Evolutionary conservation across 2,888 invertebrate genomes (phyloP).

Genomic region (Hirtodrosophila cameraria): DNA sequence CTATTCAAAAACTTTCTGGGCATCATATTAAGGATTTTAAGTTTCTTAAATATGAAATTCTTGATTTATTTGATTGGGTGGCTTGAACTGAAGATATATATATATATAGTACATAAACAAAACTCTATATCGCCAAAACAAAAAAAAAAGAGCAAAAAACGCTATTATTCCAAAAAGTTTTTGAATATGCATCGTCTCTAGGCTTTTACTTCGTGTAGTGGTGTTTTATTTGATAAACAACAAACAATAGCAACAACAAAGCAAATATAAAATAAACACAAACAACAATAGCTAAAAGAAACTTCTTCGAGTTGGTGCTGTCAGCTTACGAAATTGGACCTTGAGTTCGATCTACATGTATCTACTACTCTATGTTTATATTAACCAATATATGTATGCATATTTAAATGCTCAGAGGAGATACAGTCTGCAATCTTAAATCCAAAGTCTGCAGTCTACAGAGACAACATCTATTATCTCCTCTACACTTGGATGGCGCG

Average conservation of each 20-base stretch:
- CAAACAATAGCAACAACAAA: constrained; percentile 19
- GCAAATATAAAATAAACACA: constrained; percentile 16
- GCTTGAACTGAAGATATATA: too few relatives aligned
- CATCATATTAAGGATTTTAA: too few relatives aligned
- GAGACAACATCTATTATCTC: constrained; percentile 44
- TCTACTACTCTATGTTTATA: neutral
- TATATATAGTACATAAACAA: too few relatives aligned
- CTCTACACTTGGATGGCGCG: constrained; percentile 38
- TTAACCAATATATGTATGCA: neutral
- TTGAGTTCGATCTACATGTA: constrained; percentile 27
- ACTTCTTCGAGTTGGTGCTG: constrained; percentile 38
- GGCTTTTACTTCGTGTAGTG: too few relatives aligned
- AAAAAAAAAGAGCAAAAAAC: too few relatives aligned
- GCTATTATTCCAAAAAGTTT: too few relatives aligned
- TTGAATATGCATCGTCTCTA: too few relatives aligned
- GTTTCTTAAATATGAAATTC: too few relatives aligned
- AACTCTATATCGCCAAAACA: too few relatives aligned
- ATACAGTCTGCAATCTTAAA: neutral
- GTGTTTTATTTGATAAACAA: constrained; percentile 60
- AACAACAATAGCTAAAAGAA: constrained; percentile 23
- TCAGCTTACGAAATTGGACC: constrained; percentile 49
- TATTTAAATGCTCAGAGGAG: neutral
- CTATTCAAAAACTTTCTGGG: too few relatives aligned
- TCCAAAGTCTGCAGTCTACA: constrained; percentile 15
- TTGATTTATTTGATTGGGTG: too few relatives aligned